phyloP scores from a whole-genome alignment of 2,888 invertebrate genomes.

The Philaethria dido region DNA sequence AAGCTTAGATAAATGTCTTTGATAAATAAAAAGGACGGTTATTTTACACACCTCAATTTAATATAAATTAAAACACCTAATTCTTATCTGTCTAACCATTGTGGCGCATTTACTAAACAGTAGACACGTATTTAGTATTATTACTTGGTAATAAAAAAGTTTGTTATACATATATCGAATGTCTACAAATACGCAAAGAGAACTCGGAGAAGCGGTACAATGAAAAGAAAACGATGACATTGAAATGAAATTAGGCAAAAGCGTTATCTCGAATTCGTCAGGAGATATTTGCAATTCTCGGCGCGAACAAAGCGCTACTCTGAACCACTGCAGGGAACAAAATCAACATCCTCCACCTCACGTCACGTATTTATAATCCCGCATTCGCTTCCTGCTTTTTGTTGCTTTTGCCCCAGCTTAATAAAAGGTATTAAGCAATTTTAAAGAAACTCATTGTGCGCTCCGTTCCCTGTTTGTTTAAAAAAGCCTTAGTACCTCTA shows the following conservation, averaged over 20 bases:
- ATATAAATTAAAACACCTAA: background rate
- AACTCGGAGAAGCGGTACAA: constrained; percentile 9
- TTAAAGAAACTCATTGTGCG: constrained; percentile 57
- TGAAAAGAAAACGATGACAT: constrained; percentile 40
- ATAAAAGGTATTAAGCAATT: constrained; percentile 63
- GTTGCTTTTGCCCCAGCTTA: constrained; percentile 60
- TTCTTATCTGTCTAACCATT: background rate
- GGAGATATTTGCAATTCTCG: constrained; percentile 66
- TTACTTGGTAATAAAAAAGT: background rate
- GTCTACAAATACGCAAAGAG: background rate
- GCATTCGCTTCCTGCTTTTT: constrained; percentile 78
- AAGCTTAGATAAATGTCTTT: too few relatives aligned
- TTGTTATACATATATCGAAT: background rate
- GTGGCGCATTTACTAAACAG: background rate
- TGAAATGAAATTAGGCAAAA: constrained; percentile 47
- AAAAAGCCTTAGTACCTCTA: constrained; percentile 19
- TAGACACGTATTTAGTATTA: too few relatives aligned
- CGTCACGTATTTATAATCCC: constrained; percentile 79
- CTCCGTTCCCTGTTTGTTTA: constrained; percentile 18
- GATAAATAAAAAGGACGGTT: too few relatives aligned
- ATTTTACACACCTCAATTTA: too few relatives aligned
- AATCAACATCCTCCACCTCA: constrained; percentile 76
- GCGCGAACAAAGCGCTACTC: constrained; percentile 64
- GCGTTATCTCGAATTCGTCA: constrained; percentile 48
- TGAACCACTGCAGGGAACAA: constrained; percentile 60